These are phyloP conservation scores for Folsomia candida DNA, from an alignment of 2,888 invertebrate species.

Conservation along the genomic window DNA sequence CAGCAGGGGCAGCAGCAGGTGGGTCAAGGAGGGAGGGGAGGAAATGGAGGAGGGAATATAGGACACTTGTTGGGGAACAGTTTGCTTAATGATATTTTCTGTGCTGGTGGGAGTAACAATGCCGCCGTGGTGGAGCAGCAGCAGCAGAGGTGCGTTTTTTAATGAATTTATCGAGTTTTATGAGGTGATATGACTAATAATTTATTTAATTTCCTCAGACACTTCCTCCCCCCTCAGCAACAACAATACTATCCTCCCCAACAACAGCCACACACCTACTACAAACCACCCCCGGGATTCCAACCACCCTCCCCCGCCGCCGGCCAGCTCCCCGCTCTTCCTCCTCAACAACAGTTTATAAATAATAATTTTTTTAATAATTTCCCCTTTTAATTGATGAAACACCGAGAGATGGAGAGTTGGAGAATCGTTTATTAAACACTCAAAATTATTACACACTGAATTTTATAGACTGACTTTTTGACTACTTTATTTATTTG, in stretches of 20 bases:
- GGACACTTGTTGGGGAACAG: slow-evolving; percentile 7
- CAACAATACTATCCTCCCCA: slow-evolving; percentile 8
- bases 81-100: slow-evolving; percentile 9
- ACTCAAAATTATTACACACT: no score
- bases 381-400: slow-evolving; percentile 17
- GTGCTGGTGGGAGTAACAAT: neutral
- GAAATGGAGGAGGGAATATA: neutral
- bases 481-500: slow-evolving; percentile 1
- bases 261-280: slow-evolving; percentile 10
- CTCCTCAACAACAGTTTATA: slow-evolving; percentile 5
- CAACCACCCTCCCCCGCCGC: neutral
- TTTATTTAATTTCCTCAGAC: neutral
- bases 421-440: neutral
- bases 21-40: neutral
- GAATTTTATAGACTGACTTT: no score
- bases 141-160: neutral
- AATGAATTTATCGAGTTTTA: neutral
- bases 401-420: neutral
- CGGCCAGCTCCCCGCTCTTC: neutral
- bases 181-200: neutral
- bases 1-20: no score
- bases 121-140: no score
- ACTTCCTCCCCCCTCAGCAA: slow-evolving; percentile 12
- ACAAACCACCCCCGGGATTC: neutral
- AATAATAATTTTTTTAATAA: slow-evolving; percentile 16